These are phyloP conservation scores for Myxocyprinus asiaticus DNA, from an alignment of 2,113 vertebrate species.

Conservation along the genomic window DNA sequence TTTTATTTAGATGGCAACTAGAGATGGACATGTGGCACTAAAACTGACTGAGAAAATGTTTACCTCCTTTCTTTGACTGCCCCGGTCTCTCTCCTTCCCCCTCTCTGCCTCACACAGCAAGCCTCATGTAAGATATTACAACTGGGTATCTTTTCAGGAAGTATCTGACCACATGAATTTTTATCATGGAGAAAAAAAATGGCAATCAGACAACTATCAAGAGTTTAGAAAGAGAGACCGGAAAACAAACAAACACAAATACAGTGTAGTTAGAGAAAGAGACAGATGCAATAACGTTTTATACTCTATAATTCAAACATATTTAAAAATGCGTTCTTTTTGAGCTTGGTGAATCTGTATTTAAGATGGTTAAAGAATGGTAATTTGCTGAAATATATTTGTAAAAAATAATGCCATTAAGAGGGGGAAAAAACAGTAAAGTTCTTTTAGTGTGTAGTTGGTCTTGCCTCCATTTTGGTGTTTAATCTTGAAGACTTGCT, in stretches of 20 bases:
- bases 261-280: not conserved
- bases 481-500: slow-evolving; percentile 16
- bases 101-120: not conserved
- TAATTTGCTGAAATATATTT: too few species aligned
- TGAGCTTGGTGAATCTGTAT: too few species aligned
- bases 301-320: too few species aligned
- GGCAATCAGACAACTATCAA: not conserved
- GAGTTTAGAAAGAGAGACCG: not conserved
- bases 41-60: too few species aligned
- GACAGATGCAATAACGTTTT: not conserved
- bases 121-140: not conserved
- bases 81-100: not conserved
- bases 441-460: too few species aligned
- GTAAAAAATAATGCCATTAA: too few species aligned
- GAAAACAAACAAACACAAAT: not conserved
- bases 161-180: slow-evolving; percentile 23
- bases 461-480: not conserved
- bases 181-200: not conserved
- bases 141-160: slow-evolving; percentile 11
- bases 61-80: not conserved
- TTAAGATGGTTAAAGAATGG: too few species aligned
- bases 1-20: too few species aligned
- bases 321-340: too few species aligned
- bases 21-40: too few species aligned
- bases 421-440: not conserved